These are phyloP conservation scores for Phylloscopus collybita DNA, from an alignment of 2,797 vertebrate species.

Conservation along the genomic window DNA sequence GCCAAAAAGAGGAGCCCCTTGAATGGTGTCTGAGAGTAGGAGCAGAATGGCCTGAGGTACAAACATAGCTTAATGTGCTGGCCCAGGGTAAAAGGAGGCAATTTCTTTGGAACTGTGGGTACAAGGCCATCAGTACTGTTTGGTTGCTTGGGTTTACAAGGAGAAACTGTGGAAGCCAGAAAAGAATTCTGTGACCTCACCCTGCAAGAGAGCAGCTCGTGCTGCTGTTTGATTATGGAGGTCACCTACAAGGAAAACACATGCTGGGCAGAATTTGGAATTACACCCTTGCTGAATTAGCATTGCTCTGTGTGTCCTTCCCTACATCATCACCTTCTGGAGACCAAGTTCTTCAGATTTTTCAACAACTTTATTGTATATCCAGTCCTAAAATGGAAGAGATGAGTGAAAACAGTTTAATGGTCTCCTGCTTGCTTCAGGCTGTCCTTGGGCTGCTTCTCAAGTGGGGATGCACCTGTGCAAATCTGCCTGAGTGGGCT, in stretches of 20 bases:
- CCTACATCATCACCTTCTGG: neutral
- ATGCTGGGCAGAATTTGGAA: neutral
- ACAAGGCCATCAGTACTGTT: neutral
- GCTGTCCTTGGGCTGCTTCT: neutral
- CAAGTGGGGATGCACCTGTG: neutral
- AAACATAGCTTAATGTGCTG: fast-evolving
- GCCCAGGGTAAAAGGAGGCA: neutral
- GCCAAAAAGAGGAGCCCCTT: neutral
- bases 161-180: neutral
- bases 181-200: neutral
- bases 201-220: neutral
- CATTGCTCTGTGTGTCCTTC: neutral
- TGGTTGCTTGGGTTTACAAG: neutral
- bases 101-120: neutral
- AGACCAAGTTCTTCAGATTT: neutral
- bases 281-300: neutral
- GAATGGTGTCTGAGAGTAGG: neutral
- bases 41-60: neutral
- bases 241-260: neutral
- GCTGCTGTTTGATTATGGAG: neutral
- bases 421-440: neutral
- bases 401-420: neutral
- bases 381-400: neutral
- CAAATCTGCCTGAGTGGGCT: neutral
- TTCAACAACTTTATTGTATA: neutral